Evolutionary conservation across 2,888 invertebrate genomes (phyloP), one percentile per base, ranked within the genome.

Genomic region (Melipona bicolor): DNA sequence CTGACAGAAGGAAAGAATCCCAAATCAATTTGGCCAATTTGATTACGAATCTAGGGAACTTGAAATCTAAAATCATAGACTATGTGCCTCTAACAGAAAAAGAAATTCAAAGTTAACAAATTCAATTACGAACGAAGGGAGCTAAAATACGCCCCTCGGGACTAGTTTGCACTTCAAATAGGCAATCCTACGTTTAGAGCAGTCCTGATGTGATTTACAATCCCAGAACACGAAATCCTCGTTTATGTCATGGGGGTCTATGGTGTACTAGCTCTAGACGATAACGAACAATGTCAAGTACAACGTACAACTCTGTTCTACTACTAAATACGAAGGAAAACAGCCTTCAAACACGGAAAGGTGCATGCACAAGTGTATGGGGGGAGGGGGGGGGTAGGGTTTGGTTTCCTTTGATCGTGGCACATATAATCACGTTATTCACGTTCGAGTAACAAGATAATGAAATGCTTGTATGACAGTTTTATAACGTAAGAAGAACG

Each of bases 281-380:
- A 4, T 17, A 65, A 52, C 21, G 54, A 81, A 74, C 56, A 68
- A 74, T 61, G 11, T 15, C 21, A 3, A 72, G 27, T n/a, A 50
- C 65, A 70, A 65, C 56, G 36, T 27, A 61, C 49, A 81, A n/a
- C 27, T 56, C 56, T 13, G 69, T 27, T 64, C 19, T 49, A 61
- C 81, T 27, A 59, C 36, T 70, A 70, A 75, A 69, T 75, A 67
- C 17, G 36, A 24, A 43, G 52, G n/a, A 43, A 32, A 74, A 70
- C 13, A 54, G 49, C 49, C 68, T 43, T 81, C 56, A 36, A 80
- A 65, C 82, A 70, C 70, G 75, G 24, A 64, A 49, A 52, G 36
- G 27, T 32, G n/a, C 52, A 43, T 15, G 24, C 61, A 61, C 50
- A 36, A 15, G 43, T 69, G 59, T 50, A n/a, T 17, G 4, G 15